Evolutionary conservation across 2,113 vertebrate species (phyloP).

Genomic region (Corythornis vintsioides): DNA sequence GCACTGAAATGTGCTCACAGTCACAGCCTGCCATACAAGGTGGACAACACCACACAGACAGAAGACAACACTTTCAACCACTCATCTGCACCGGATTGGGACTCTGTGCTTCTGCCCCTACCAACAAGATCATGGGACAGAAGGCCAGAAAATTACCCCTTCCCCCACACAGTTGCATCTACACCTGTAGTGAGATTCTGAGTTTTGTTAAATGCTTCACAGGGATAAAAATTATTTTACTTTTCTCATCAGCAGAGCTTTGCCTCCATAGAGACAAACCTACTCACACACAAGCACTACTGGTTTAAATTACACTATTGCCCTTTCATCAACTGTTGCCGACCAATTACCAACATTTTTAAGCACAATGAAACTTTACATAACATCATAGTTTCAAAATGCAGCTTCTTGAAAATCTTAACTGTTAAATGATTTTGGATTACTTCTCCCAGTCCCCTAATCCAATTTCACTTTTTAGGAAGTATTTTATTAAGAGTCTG

Average conservation of each 20-base stretch:
- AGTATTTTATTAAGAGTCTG: not conserved
- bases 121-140: accelerated
- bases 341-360: not conserved
- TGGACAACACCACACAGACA: accelerated
- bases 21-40: not conserved
- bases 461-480: not conserved
- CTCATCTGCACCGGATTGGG: not conserved
- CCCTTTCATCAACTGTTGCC: not conserved
- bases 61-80: accelerated
- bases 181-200: not conserved
- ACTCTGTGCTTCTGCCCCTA: not conserved
- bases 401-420: not conserved
- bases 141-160: too few relatives aligned
- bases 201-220: not conserved
- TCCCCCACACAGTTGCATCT: not conserved
- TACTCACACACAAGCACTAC: not conserved
- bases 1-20: not conserved
- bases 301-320: not conserved
- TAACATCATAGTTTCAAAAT: not conserved
- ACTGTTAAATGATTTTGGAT: not conserved
- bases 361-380: not conserved
- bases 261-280: not conserved
- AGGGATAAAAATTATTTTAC: not conserved
- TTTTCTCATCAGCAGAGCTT: not conserved
- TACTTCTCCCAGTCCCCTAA: not conserved